phyloP scores from a whole-genome alignment of 2,888 invertebrate species.

The Teleiodes luculella region DNA sequence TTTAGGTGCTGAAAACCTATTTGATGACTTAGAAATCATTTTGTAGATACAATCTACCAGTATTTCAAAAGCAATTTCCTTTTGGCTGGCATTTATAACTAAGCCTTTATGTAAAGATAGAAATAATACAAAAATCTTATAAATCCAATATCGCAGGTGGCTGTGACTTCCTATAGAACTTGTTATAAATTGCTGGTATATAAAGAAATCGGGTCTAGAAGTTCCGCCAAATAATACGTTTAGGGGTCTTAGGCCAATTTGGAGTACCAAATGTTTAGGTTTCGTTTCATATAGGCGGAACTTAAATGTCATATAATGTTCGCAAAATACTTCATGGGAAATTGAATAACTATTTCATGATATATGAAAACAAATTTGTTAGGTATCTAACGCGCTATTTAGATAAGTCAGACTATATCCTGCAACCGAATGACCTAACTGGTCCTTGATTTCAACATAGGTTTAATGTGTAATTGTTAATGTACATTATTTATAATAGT shows the following conservation, averaged over 20 bases:
- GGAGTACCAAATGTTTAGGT: no score
- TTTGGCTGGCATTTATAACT: constrained; percentile 13
- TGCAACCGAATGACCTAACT: constrained; percentile 19
- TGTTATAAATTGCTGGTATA: constrained; percentile 32
- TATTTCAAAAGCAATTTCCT: neutral
- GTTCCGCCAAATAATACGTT: neutral
- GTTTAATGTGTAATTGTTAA: constrained; percentile 37
- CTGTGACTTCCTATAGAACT: constrained; percentile 38
- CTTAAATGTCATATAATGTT: no score
- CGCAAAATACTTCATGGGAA: no score
- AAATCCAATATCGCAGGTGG: constrained; percentile 37
- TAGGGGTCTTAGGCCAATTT: neutral
- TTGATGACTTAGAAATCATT: neutral
- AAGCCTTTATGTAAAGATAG: neutral
- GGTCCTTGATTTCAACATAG: constrained; percentile 29
- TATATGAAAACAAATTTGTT: no score
- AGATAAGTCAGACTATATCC: neutral
- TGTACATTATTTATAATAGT: constrained; percentile 40
- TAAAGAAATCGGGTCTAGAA: neutral
- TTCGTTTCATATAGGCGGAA: no score
- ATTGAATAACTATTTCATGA: no score
- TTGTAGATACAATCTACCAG: constrained; percentile 5
- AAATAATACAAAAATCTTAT: neutral
- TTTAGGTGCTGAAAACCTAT: constrained; percentile 2
- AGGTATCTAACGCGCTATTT: no score